These are phyloP conservation scores for Cranoglanis bouderius DNA, from an alignment of 2,113 vertebrate genomes.

Conservation along the genomic window DNA sequence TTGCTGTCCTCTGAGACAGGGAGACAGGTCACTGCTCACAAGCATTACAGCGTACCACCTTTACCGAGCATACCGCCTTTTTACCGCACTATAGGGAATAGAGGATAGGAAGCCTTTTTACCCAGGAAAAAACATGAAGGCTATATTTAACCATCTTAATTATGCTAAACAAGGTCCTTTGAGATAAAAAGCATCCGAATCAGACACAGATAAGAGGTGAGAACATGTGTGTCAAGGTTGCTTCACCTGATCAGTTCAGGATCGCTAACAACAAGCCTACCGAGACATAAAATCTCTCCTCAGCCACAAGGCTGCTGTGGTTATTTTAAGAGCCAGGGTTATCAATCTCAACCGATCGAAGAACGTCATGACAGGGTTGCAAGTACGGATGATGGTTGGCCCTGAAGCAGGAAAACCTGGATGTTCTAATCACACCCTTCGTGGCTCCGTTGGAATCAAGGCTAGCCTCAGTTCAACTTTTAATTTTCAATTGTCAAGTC, in stretches of 20 bases:
- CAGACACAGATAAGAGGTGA: slow-evolving; percentile 12
- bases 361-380: slow-evolving; percentile 59
- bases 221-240: slow-evolving; percentile 24
- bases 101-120: slow-evolving; percentile 26
- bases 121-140: not conserved
- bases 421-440: slow-evolving; percentile 55
- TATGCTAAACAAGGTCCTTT: slow-evolving; percentile 27
- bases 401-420: slow-evolving; percentile 63
- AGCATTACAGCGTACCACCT: slow-evolving; percentile 50
- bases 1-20: slow-evolving; percentile 61
- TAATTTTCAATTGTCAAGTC: slow-evolving; percentile 40
- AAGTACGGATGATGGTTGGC: slow-evolving; percentile 50
- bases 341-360: slow-evolving; percentile 70
- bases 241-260: slow-evolving; percentile 10
- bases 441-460: slow-evolving; percentile 59
- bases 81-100: not conserved
- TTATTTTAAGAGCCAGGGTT: slow-evolving; percentile 64
- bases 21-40: slow-evolving; percentile 72
- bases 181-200: slow-evolving; percentile 17
- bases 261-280: slow-evolving; percentile 18
- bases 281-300: slow-evolving; percentile 28
- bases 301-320: slow-evolving; percentile 46
- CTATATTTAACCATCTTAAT: slow-evolving; percentile 32
- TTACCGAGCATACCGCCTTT: not conserved
- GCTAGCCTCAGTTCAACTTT: slow-evolving; percentile 55